Evolutionary conservation across 2,888 invertebrate genomes (phyloP), one percentile per base, ranked within the genome.

Genomic region (Harpagoxenus sublaevis): DNA sequence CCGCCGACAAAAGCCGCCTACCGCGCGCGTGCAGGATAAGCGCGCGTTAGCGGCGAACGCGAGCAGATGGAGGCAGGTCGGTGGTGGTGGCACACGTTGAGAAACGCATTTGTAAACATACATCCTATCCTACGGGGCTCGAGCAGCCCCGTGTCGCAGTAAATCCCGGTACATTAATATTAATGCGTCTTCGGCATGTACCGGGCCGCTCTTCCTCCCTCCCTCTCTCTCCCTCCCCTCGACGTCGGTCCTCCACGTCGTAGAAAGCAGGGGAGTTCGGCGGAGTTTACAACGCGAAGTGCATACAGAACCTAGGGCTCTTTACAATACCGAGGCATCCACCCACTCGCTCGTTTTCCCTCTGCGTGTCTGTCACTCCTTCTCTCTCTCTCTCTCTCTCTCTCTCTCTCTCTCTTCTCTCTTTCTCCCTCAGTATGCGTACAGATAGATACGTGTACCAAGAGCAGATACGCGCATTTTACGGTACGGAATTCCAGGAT

Each of bases 81-180:
- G 57, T 66, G 68, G 23, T 15, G 73, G 74, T 60, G 70, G 74
- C 84, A 77, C 83, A 86, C 86, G 86, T 88, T 88, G 87, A 86
- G 89, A 91, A 90, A 89, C 91, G 89, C 91, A 92, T 92, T 92
- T 91, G 92, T 92, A 91, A 92, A 92, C 91, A 90, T 89, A 89
- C 87, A 89, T 91, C 89, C 87, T 85, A 89, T 71, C 89, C 88
- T 73, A 86, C 86, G 86, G 82, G 84, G 88, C 85, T 84, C 87
- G 89, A 88, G 89, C 86, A 89, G 88, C 86, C 87, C 86, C 87
- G 87, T 91, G 92, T 93, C 92, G 91, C 86, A 89, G 93, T 93
- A 93, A 94, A 94, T 93, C 93, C 92, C 91, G 88, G 89, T 89
- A 91, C 93, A 94, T 94, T 94, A 94, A 94, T 94, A 94, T 94